Conservation (phyloP, 92 coral and sea anemone genomes). For the Zoanthus sansibaricus region DNA sequence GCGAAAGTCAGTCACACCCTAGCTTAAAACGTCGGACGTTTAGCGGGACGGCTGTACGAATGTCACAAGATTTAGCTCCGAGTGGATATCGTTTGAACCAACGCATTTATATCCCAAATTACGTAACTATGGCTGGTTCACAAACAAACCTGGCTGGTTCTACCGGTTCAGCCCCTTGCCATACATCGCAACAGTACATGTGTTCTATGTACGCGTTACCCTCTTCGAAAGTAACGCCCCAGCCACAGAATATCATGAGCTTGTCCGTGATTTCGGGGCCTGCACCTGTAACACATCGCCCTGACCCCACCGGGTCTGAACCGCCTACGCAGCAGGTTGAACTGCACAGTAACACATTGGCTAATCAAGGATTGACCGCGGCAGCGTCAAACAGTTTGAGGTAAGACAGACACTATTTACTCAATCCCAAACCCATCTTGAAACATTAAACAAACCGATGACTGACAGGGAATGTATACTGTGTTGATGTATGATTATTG, state of each 20-base stretch:
- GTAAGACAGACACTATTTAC: not conserved
- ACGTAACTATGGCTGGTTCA: slow-evolving; percentile 57
- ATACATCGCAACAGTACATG: slow-evolving; percentile 80
- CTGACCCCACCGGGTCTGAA: slow-evolving; percentile 53
- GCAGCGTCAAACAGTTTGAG: slow-evolving; percentile 36
- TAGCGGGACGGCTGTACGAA: slow-evolving; percentile 82
- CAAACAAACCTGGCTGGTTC: slow-evolving; percentile 75
- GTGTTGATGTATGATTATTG: too few species aligned
- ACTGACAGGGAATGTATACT: too few species aligned
- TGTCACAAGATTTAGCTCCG: slow-evolving; percentile 60
- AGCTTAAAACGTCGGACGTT: slow-evolving; percentile 80
- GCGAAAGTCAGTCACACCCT: slow-evolving; percentile 68
- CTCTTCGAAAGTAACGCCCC: slow-evolving; percentile 83
- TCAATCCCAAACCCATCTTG: too few species aligned
- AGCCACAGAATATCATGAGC: slow-evolving; percentile 74
- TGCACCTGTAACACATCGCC: slow-evolving; percentile 86
- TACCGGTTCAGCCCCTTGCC: slow-evolving; percentile 67
- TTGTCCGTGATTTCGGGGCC: slow-evolving; percentile 98
- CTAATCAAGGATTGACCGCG: slow-evolving; percentile 44
- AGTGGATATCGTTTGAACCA: slow-evolving; percentile 63
- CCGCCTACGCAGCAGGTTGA: slow-evolving; percentile 4
- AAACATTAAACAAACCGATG: too few species aligned
- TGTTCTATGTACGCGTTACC: slow-evolving; percentile 87
- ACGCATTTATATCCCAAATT: slow-evolving; percentile 62
- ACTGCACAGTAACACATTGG: slow-evolving; percentile 1